A percentile compares a stretch with the other conserved stretches of the same genome.
phyloP scores from a whole-genome alignment of 2,797 vertebrate species.

The Alca torda region DNA sequence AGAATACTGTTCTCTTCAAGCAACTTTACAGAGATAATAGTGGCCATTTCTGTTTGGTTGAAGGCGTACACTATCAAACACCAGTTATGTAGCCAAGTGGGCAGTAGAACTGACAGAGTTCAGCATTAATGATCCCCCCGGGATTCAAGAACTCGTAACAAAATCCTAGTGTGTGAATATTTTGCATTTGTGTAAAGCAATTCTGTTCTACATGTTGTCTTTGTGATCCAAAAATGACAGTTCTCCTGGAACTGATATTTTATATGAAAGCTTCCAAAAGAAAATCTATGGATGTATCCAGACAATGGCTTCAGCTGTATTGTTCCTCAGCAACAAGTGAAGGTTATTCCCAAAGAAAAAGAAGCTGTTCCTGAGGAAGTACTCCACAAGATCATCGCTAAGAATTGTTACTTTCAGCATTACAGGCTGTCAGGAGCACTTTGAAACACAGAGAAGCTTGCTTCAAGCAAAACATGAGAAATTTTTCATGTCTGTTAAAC shows the following conservation, averaged over 20 bases:
- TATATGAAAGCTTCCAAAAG: background rate
- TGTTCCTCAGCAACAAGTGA: background rate
- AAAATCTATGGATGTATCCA: background rate
- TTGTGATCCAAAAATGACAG: slow-evolving; percentile 27
- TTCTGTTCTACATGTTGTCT: background rate
- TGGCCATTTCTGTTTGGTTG: slow-evolving; percentile 18
- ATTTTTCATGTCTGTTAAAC: background rate
- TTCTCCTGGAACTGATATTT: background rate
- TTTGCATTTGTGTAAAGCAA: slow-evolving; percentile 10
- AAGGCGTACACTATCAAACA: background rate
- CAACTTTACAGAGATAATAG: slow-evolving; percentile 3
- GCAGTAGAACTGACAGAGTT: background rate
- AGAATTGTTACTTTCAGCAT: background rate
- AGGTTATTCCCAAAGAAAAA: background rate
- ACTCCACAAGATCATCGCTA: background rate
- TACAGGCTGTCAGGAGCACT: background rate
- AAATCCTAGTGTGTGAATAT: background rate
- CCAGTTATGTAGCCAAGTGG: background rate
- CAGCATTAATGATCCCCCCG: background rate
- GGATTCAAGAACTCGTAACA: background rate
- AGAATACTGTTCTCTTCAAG: background rate
- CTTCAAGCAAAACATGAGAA: background rate
- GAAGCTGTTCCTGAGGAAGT: background rate
- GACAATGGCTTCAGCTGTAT: background rate
- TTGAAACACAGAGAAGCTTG: background rate